Base-by-base conservation (phyloP, 2,113 vertebrate genomes). In the Trachemys scripta region DNA sequence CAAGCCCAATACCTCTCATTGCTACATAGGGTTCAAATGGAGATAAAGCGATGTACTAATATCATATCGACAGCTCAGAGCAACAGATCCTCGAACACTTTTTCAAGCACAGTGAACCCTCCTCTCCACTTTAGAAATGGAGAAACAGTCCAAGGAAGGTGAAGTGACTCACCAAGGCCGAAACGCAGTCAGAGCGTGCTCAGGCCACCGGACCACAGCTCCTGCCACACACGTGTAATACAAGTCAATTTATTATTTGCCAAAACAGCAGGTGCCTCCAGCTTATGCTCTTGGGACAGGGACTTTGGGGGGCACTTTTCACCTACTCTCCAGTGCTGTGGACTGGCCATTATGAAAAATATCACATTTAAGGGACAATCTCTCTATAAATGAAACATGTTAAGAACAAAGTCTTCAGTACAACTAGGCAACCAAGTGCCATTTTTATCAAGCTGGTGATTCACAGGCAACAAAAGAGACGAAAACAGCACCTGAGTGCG, bases 391-490 rank as follows among this genome's bases (percentile, higher is more conserved):
- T 4, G 31, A n/a, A 19, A 65, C 3, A 16, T 17, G 16, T n/a
- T 69, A 17, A n/a, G 62, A 69, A 65, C 35, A 17, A 19, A 65
- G 8, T 14, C 31, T 42, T 17, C 65, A 51, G 35, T 25, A 62
- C 62, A n/a, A 54, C 24, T 29, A 75, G 62, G 65, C 19, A 13
- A 72, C 65, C n/a, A 22, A 20, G n/a, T 38, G 17, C 87, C 90
- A 76, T 79, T 78, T 90, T 56, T 14, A 31, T 31, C 84, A 42
- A 65, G 49, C 84, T 24, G 57, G 82, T 53, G 14, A 1, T 0
- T 35, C 85, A 10, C 57, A 75, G 65, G 53, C 88, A 65, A 0
- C 0, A 0, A 0, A 57, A 59, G 82, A 27, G 57, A 49, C 79
- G 82, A 51, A 29, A 49, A 1, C 54, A 49, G 79, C 0, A 0